Base-by-base conservation (phyloP, 2,113 vertebrate species). In the Apus apus region DNA sequence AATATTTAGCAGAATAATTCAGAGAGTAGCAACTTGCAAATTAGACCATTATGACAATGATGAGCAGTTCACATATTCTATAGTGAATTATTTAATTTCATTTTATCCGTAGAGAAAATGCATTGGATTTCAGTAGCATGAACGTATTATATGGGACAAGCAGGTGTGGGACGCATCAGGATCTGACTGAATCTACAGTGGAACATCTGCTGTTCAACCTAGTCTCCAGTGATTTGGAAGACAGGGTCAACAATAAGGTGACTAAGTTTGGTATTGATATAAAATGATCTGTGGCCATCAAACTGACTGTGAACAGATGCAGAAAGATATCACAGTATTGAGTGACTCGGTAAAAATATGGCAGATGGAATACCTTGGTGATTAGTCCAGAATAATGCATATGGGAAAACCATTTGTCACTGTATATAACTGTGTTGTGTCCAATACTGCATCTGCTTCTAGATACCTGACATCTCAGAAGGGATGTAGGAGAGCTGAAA, bases 251-350 rank as follows among this genome's bases (percentile, higher is more conserved):
- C 36, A 77, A 67, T 20, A n/a, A 88, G 12, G 11, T 88, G 60
- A 86, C 88, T 64, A 80, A 74, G 25, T 56, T 13, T 60, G 64
- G 64, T 54, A 68, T 60, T 86, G 90, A 90, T 88, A 84, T 60
- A 93, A 89, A 96, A 51, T 94, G 90, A 93, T 93, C 34, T 58
- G 72, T 74, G 57, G 90, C 88, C 83, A 95, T 96, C 86, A 74
- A 95, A 88, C 43, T 92, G 88, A 96, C 90, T 92, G 67, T 48
- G 94, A 90, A 86, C 95, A 97, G 94, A 76, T 96, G 96, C 56
- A 73, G 58, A 85, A 85, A 22, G 15, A 64, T 54, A 51, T 58
- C 46, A 46, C 29, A 14, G 56, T 68, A 46, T 8, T 90, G 60
- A 56, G 60, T 54, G 68, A 85, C 50, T 76, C 46, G 54, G 46